Evolutionary conservation across 2,113 vertebrate species (phyloP).

Genomic region (Steatornis caripensis): DNA sequence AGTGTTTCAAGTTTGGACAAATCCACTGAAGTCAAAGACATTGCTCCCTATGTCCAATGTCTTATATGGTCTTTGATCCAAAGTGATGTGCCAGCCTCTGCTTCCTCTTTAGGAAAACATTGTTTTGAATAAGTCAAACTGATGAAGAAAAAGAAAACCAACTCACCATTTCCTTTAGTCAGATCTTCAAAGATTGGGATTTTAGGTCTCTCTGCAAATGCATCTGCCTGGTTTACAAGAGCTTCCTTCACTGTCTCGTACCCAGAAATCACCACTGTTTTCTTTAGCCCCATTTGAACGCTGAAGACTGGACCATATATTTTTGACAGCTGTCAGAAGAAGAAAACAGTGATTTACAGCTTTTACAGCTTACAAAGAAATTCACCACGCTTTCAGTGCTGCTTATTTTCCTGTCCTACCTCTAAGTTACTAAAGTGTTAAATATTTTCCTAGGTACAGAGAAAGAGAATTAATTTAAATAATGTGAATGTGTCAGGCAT

Average conservation of each 20-base stretch:
- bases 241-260: slow-evolving; percentile 73
- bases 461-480: not conserved
- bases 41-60: not conserved
- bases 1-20: not conserved
- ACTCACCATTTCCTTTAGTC: slow-evolving; percentile 41
- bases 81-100: not conserved
- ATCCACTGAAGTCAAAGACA: not conserved
- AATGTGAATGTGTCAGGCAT: not conserved
- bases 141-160: not conserved
- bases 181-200: slow-evolving; percentile 58
- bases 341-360: not conserved
- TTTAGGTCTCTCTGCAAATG: slow-evolving; percentile 59
- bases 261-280: slow-evolving; percentile 64
- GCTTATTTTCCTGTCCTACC: not conserved
- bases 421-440: too few relatives aligned
- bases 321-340: slow-evolving; percentile 36
- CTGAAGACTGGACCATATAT: slow-evolving; percentile 51
- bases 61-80: not conserved
- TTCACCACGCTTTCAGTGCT: not conserved
- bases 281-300: slow-evolving; percentile 35
- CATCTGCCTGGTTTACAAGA: slow-evolving; percentile 58
- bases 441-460: not conserved
- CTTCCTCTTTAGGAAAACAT: not conserved
- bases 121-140: not conserved
- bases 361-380: not conserved